phyloP scores from a whole-genome alignment of 2,113 vertebrate genomes.

The Mastomys natalensis region DNA sequence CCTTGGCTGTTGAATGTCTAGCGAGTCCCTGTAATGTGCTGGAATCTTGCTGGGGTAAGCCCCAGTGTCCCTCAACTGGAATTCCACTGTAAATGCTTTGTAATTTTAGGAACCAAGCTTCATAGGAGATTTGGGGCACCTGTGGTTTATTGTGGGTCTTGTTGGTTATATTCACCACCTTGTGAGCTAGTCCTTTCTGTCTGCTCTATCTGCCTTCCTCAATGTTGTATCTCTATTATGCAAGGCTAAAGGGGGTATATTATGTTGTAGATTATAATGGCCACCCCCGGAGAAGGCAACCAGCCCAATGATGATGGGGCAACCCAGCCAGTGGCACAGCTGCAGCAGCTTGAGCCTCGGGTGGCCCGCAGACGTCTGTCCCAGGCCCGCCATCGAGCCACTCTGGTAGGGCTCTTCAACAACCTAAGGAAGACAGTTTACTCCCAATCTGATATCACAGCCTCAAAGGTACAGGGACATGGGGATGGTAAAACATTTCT shows the following conservation, averaged over 20 bases:
- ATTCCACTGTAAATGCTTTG: background rate
- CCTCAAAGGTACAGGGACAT: conserved; percentile 87
- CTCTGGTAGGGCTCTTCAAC: conserved; percentile 84
- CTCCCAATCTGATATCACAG: conserved; percentile 79
- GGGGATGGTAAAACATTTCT: background rate
- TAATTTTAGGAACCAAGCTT: background rate
- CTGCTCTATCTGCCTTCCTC: background rate
- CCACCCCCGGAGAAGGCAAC: conserved; percentile 63
- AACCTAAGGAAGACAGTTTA: conserved; percentile 83
- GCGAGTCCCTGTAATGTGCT: background rate
- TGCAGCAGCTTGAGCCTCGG: conserved; percentile 61
- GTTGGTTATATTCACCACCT: background rate
- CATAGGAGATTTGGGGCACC: background rate
- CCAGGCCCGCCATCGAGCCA: conserved; percentile 84
- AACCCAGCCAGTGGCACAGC: background rate
- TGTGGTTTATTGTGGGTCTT: background rate
- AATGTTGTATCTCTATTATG: background rate
- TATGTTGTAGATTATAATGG: conserved; percentile 84
- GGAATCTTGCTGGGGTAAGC: background rate
- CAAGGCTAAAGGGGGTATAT: background rate
- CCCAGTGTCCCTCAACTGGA: background rate
- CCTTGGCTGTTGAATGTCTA: background rate
- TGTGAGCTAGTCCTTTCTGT: background rate
- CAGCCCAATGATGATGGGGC: background rate
- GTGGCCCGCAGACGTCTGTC: conserved; percentile 81